Base-by-base conservation (phyloP, 1,140 invertebrate species). In the Magallana angulata region DNA sequence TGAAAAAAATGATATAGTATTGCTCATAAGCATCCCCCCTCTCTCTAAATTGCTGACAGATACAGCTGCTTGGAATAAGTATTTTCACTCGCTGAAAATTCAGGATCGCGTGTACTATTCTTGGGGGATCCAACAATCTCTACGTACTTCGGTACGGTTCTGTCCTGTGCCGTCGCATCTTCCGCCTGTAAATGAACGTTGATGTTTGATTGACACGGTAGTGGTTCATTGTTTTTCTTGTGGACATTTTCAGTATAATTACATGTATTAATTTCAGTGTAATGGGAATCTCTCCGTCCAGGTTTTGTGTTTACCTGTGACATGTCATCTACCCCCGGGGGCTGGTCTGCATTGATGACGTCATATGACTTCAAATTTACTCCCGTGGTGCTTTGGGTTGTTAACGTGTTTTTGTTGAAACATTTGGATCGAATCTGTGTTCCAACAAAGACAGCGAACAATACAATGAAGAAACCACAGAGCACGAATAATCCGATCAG, bases 361-460 rank as follows among this genome's bases (percentile, higher is more conserved):
- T 71, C 64, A 24, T 71, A 71, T 30, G 64, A 71, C 11, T 71
- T 71, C 4, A 71, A 30, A 3, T 71, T 30, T 24, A 18, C 64
- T 24, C 30, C 30, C 30, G 64, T 36, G 36, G 36, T 36, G 36
- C 36, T 36, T 36, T 36, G 36, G 36, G 36, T 5, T 36, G 36
- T 36, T 36, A 36, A 36, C 36, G 36, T 36, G 36, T 36, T 36
- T 36, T 36, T 36, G 11, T 36, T 71, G 8, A 30, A 71, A 30
- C 68, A 71, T 71, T 71, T 71, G 24, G 24, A 30, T 71, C 24
- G 68, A 11, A 71, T 71, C 12, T 71, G 68, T 71, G 68, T 71
- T 36, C 18, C 24, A 8, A 71, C 68, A 18, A 71, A 71, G 9
- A 71, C 68, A 6, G 64, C 64, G 24, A 71, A 71, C 16, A 71